Percentiles rank a stretch among this genome's conserved stretches.
These are phyloP conservation scores for Aphidius colemani DNA, from an alignment of 2,888 invertebrate species.

Conservation along the genomic window DNA sequence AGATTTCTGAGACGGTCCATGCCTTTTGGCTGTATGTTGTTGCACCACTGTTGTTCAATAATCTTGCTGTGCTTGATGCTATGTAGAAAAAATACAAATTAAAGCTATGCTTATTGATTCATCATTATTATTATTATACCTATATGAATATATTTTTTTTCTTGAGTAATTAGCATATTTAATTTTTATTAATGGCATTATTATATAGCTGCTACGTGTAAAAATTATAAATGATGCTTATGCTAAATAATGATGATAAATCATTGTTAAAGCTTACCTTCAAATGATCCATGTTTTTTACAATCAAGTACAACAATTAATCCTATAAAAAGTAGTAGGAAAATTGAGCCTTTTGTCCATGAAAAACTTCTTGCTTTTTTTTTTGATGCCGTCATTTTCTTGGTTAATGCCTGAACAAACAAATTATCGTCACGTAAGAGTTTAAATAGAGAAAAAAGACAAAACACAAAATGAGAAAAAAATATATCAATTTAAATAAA, in stretches of 20 bases:
- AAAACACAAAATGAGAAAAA: neutral
- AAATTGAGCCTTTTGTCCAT: slow-evolving; percentile 69
- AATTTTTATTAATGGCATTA: no score
- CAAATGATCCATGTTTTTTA: slow-evolving; percentile 69
- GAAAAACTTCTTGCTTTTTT: slow-evolving; percentile 62
- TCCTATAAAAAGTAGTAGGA: slow-evolving; percentile 66
- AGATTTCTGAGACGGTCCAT: slow-evolving; percentile 67
- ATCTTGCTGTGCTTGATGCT: slow-evolving; percentile 70
- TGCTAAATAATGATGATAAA: no score
- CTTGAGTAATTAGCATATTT: neutral
- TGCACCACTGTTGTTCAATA: slow-evolving; percentile 70
- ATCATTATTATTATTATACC: no score
- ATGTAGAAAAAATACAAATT: slow-evolving; percentile 17
- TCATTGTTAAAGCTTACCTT: slow-evolving; percentile 54
- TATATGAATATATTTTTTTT: neutral
- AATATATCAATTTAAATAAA: slow-evolving; percentile 1
- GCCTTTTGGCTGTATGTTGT: slow-evolving; percentile 69
- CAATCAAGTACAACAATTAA: slow-evolving; percentile 71
- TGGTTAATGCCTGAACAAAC: slow-evolving; percentile 56
- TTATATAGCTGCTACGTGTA: no score
- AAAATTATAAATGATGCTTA: no score
- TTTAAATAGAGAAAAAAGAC: neutral
- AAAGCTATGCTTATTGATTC: no score
- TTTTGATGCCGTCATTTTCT: slow-evolving; percentile 60
- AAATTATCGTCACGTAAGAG: neutral